These are phyloP conservation scores for Diuraphis noxia DNA, from an alignment of 1,140 invertebrate genomes.

Conservation along the genomic window DNA sequence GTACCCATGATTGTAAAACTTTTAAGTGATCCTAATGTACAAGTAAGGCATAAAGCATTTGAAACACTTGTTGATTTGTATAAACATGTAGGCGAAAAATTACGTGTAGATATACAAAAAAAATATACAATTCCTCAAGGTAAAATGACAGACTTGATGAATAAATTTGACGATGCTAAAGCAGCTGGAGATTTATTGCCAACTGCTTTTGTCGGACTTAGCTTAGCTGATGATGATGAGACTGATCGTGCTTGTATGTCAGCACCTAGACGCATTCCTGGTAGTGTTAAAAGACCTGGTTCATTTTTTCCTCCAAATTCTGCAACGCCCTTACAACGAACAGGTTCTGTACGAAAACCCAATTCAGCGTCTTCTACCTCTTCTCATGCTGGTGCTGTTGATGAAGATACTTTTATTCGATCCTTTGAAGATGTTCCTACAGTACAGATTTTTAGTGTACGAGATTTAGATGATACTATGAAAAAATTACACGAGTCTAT, in stretches of 20 bases:
- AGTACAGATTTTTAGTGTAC: conserved; percentile 78
- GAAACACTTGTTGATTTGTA: conserved; percentile 87
- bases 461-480: conserved; percentile 84
- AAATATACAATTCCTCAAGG: conserved; percentile 78
- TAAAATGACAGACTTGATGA: conserved; percentile 72
- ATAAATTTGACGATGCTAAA: conserved; percentile 85
- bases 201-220: conserved; percentile 64
- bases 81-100: conserved; percentile 87
- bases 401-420: conserved; percentile 83
- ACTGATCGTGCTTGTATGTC: conserved; percentile 47
- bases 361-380: conserved; percentile 42
- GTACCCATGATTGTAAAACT: conserved; percentile 82
- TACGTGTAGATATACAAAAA: conserved; percentile 79
- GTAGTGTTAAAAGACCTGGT: conserved; percentile 44
- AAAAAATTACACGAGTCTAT: conserved; percentile 75
- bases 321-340: conserved; percentile 41
- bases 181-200: conserved; percentile 78
- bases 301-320: conserved; percentile 48
- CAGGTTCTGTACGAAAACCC: conserved; percentile 54
- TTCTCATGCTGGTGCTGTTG: conserved; percentile 78
- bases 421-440: conserved; percentile 83
- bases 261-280: conserved; percentile 44
- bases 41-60: conserved; percentile 84
- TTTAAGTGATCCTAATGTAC: conserved; percentile 84
- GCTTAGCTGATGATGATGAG: conserved; percentile 54